A percentile compares a stretch with the other conserved stretches of the same genome.
Conservation (phyloP, 2,888 invertebrate genomes). For the Ormyrus pomaceus region DNA sequence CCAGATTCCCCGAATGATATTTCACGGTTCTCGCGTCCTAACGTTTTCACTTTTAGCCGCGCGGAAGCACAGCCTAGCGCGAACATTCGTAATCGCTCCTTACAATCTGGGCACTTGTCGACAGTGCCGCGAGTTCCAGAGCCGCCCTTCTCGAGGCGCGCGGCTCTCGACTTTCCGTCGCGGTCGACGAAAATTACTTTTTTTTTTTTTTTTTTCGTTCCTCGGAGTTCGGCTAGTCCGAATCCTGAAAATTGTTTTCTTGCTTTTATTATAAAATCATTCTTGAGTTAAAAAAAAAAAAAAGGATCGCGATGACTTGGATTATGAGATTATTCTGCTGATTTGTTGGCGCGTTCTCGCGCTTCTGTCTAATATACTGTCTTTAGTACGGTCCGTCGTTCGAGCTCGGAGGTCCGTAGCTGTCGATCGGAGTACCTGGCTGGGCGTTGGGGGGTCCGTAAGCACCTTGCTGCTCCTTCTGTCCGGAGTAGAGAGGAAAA, state of each 20-base stretch:
- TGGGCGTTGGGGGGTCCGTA: constrained; percentile 73
- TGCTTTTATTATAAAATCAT: constrained; percentile 8
- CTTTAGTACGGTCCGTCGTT: constrained; percentile 58
- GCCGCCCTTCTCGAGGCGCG: not conserved
- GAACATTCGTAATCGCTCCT: constrained; percentile 34
- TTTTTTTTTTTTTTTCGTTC: too few species aligned
- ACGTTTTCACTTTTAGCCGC: constrained; percentile 42
- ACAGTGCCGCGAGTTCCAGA: not conserved
- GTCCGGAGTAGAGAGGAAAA: constrained; percentile 9
- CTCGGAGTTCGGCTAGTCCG: not conserved
- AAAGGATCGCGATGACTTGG: too few species aligned
- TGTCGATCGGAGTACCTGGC: constrained; percentile 68
- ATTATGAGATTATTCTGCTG: too few species aligned
- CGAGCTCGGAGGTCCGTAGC: constrained; percentile 76
- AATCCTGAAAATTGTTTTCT: not conserved
- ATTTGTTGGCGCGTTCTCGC: not conserved
- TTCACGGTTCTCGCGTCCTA: constrained; percentile 10
- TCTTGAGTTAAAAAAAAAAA: not conserved
- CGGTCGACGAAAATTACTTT: not conserved
- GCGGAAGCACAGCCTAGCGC: not conserved
- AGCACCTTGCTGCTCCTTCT: constrained; percentile 71
- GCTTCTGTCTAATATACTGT: not conserved
- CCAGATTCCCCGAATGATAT: constrained; percentile 33
- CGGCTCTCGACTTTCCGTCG: not conserved
- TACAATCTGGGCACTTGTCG: constrained; percentile 5